Evolutionary conservation across 2,113 vertebrate genomes (phyloP), one percentile per base, ranked within the genome.

Genomic region (Murina feae): DNA sequence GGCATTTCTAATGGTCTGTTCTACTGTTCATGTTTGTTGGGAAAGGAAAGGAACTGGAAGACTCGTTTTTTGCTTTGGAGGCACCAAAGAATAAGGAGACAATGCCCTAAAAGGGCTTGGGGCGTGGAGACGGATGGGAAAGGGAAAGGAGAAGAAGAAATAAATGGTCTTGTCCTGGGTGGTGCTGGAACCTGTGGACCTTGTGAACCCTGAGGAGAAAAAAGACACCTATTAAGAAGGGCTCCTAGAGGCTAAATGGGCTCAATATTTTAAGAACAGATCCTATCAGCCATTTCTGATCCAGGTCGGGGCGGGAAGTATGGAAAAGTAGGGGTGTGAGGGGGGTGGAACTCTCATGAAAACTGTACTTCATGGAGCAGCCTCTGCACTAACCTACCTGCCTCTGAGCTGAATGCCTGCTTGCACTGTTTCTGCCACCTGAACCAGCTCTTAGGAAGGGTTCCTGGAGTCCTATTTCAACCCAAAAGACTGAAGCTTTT

Each of bases 61-160:
- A 76, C 86, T 88, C 89, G 66, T 76, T 86, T 86, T 86, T 93
- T 44, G 39, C 58, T 78, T 58, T 63, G 21, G 23, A 71, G 42
- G 21, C 63, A 28, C 30, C 69, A 55, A 79, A 72, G 30, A 37
- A 60, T 28, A 25, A 80, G 13, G 11, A 25, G 32, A 3, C 18
- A 58, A 71, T 74, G 44, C 9, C 18, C 9, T 32, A 44, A 51
- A 51, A 89, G 44, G 2, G 18, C n/a, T 53, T 28, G 20, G 9
- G 7, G 9, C 4, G 5, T 21, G 35, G 25, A 94, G 28, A 55
- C 20, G 72, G 47, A 35, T 2, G 25, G 49, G 23, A 30, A 90
- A 60, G 32, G 23, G 5, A 16, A 69, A 69, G 21, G 25, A 86
- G 25, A 47, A 49, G 51, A 66, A 58, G 32, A 35, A 6, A 20